Base-by-base conservation (phyloP, 2,888 invertebrate species). In the Cerastis leucographa region DNA sequence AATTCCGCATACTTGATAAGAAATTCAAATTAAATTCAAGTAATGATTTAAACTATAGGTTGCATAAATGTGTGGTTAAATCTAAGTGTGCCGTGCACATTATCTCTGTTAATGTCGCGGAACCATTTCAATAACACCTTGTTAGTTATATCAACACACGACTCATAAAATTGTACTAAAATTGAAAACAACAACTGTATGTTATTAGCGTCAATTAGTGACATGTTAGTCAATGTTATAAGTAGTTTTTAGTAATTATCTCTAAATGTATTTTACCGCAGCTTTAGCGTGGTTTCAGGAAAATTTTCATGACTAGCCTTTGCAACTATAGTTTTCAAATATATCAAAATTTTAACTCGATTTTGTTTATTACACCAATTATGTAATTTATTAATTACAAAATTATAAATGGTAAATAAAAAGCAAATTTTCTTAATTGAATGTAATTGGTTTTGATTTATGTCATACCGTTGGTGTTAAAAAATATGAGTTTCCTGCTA, bases 371-470 rank as follows among this genome's bases (percentile, higher is more conserved):
- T 42, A 74, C 67, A 67, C 69, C n/a, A 75, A 56, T 19, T 56
- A 74, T 11, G 51, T 54, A 68, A 59, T 75, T 68, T 65, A 61
- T 75, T 80, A 46, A 85, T 73, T 77, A 80, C 69, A 72, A 82
- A 85, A 83, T 73, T 76, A 86, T 66, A 78, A 72, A 70, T 76
- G 74, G 72, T 83, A 81, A 85, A 87, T 78, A 76, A 78, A 84
- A 85, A 85, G 71, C 86, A 89, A 89, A 88, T 90, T 88, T 89
- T 89, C 84, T 89, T 90, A 85, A 90, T 91, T 90, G 83, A 83
- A 78, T 78, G 78, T 90, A 89, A 90, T 91, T 89, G 87, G 75
- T 88, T 88, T 87, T 88, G 89, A 90, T 91, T 88, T 81, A 79
- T 81, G 71, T 76, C 67, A 84, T 78, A 80, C 78, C 73, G 74